A percentile compares a stretch with the other conserved stretches of the same genome.
Conservation (phyloP, 2,888 invertebrate genomes). For the Cordylochernes scorpioides region DNA sequence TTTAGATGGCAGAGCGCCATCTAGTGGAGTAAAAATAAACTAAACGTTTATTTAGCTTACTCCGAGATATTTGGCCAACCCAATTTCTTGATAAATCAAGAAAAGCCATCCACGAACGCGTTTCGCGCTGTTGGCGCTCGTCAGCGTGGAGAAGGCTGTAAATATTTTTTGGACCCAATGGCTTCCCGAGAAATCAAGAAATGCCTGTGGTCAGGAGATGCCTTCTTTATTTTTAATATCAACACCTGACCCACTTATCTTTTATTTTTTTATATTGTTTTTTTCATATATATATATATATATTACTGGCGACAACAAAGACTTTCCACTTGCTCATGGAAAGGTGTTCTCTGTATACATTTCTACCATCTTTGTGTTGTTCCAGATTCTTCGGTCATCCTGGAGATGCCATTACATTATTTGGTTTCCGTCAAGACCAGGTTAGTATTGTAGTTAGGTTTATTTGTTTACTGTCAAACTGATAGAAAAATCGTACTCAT, state of each 20-base stretch:
- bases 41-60: too few species aligned
- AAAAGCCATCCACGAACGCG: too few species aligned
- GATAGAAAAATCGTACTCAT: conserved; percentile 41
- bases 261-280: background rate
- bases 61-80: too few species aligned
- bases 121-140: too few species aligned
- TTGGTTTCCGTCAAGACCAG: conserved; percentile 12
- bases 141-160: too few species aligned
- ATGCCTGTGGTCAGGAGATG: too few species aligned
- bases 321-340: background rate
- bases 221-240: background rate
- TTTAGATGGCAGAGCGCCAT: too few species aligned
- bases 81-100: too few species aligned
- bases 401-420: conserved; percentile 10
- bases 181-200: too few species aligned
- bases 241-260: background rate
- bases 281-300: background rate
- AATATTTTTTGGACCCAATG: too few species aligned
- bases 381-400: conserved; percentile 13
- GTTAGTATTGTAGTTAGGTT: conserved; percentile 3
- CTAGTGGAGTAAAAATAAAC: too few species aligned
- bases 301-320: too few species aligned
- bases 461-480: background rate
- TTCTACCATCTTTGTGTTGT: background rate
- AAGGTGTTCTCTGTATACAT: background rate